Evolutionary conservation across 92 coral and sea anemone species (phyloP), one percentile per base, ranked within the genome.

Genomic region (Actinostola sp.): DNA sequence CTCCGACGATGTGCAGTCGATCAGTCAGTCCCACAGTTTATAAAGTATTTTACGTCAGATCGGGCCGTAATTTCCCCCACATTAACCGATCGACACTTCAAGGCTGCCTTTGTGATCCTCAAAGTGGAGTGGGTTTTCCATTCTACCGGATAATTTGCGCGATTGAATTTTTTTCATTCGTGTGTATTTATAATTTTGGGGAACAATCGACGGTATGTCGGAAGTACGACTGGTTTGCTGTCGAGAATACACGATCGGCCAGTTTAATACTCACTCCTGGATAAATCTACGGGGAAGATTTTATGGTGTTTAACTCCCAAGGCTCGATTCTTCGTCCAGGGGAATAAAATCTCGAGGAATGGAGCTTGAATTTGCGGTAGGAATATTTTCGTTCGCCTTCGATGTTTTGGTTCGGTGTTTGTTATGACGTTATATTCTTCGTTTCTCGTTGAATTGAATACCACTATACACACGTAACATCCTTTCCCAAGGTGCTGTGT

Each of bases 131-230:
- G 3, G 43, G 1, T 30, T 19, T n/a, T 34, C 3, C 28, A 5
- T 68, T 50, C 33, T 23, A 21, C 28, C 21, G 19, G 12, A 1
- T 29, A 52, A 32, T 33, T 30, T 51, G 36, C 51, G 57, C 48
- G 23, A 33, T 50, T 39, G 46, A 50, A 34, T 35, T 26, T 68
- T 32, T 32, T 51, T 50, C 51, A 46, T 50, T 55, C 51, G 44
- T 68, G 31, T 68, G 50, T 29, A 41, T 62, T 0, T 17, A 57
- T 62, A 68, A 64, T 46, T 68, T 68, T 50, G 16, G 32, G 20
- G 44, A 68, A 68, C 74, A 68, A 68, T 68, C 74, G 57, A 57
- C 63, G 61, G 30, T 12, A 30, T 34, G 62, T 50, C 74, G 74
- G 74, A 68, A 49, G 56, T 68, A 23, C 17, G 27, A 30, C 32